phyloP scores from a whole-genome alignment of 2,888 invertebrate genomes.

The Rhamnusium bicolor region DNA sequence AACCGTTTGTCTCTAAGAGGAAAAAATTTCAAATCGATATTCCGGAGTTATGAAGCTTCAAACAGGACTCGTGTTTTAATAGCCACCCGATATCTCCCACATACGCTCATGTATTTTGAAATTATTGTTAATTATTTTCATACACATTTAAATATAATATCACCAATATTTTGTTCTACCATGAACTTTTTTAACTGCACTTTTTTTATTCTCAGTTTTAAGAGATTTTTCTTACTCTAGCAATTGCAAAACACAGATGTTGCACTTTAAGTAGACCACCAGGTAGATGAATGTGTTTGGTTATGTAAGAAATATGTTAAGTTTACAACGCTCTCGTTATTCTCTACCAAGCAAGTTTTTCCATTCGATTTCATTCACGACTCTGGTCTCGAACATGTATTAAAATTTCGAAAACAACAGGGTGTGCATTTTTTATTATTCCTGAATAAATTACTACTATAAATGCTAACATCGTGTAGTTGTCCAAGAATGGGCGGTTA shows the following conservation, averaged over 20 bases:
- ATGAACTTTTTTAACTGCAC: too few species aligned
- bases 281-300: neutral
- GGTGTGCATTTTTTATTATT: neutral
- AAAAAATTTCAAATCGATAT: too few species aligned
- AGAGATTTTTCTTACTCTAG: too few species aligned
- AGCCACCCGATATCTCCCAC: too few species aligned
- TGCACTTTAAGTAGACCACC: neutral
- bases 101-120: too few species aligned
- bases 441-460: slow-evolving; percentile 16
- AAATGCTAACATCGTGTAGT: neutral
- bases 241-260: neutral
- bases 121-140: too few species aligned
- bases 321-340: neutral
- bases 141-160: too few species aligned
- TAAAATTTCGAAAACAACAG: neutral
- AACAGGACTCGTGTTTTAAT: too few species aligned
- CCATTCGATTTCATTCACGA: slow-evolving; percentile 5
- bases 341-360: neutral
- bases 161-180: too few species aligned
- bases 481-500: neutral
- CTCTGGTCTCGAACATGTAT: neutral
- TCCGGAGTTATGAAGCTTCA: too few species aligned
- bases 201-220: too few species aligned
- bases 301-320: neutral
- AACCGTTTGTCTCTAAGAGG: too few species aligned